Evolutionary conservation across 2,888 invertebrate species (phyloP).

Genomic region (Nasonia oneida): DNA sequence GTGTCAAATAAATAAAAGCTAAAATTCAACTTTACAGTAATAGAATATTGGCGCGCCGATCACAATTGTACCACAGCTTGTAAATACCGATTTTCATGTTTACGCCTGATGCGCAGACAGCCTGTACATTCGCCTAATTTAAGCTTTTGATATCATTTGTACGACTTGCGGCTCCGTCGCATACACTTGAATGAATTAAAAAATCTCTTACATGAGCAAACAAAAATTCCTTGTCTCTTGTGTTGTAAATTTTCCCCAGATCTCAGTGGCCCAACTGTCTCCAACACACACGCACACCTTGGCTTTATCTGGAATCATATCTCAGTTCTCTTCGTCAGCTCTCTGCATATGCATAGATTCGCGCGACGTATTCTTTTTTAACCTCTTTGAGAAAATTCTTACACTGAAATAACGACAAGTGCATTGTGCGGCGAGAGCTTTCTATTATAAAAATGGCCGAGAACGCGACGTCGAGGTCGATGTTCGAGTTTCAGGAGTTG

Average conservation of each 20-base stretch:
- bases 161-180: neutral
- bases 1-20: too few species aligned
- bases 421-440: neutral
- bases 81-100: conserved; percentile 38
- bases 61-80: conserved; percentile 27
- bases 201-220: conserved; percentile 28
- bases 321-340: neutral
- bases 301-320: neutral
- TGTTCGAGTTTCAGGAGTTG: conserved; percentile 60
- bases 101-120: neutral
- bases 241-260: conserved; percentile 32
- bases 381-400: neutral
- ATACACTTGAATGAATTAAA: conserved; percentile 17
- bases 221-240: neutral
- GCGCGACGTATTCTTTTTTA: neutral
- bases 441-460: conserved; percentile 10
- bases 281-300: neutral
- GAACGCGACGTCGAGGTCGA: conserved; percentile 13
- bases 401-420: too few species aligned
- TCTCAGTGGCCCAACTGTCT: neutral
- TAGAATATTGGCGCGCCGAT: neutral
- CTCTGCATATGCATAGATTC: neutral
- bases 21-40: too few species aligned
- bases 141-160: conserved; percentile 35
- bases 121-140: conserved; percentile 24